Evolutionary conservation across 1,140 invertebrate genomes (phyloP).

Genomic region (Leptonema lineaticorne): DNA sequence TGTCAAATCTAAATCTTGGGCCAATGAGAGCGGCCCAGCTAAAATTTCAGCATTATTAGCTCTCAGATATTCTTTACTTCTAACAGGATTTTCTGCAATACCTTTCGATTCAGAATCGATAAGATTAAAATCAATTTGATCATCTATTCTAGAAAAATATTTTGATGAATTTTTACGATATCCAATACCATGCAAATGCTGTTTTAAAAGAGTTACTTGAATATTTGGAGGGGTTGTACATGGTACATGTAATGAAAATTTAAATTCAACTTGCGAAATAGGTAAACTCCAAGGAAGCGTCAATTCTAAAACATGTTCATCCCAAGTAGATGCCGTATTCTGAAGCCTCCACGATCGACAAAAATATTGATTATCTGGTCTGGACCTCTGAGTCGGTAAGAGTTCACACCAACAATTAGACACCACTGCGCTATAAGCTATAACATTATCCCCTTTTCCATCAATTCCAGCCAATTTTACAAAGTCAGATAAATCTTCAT

Average conservation of each 20-base stretch:
- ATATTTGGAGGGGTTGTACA: slow-evolving; percentile 64
- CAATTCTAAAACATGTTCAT: slow-evolving; percentile 88
- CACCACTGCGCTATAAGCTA: slow-evolving; percentile 81
- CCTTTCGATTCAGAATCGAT: slow-evolving; percentile 53
- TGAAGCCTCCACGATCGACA: slow-evolving; percentile 85
- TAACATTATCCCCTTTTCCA: slow-evolving; percentile 57
- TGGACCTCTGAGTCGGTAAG: slow-evolving; percentile 84
- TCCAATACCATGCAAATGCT: slow-evolving; percentile 74
- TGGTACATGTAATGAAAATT: slow-evolving; percentile 77
- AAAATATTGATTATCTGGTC: slow-evolving; percentile 76
- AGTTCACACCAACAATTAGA: slow-evolving; percentile 90
- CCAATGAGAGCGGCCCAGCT: slow-evolving; percentile 81
- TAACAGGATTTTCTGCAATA: slow-evolving; percentile 72
- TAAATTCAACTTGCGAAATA: slow-evolving; percentile 84
- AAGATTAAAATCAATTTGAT: slow-evolving; percentile 63
- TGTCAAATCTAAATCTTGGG: slow-evolving; percentile 78
- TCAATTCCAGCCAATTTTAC: slow-evolving; percentile 50
- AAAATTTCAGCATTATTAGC: slow-evolving; percentile 86
- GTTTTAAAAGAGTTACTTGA: slow-evolving; percentile 82
- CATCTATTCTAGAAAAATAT: slow-evolving; percentile 56
- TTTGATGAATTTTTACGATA: slow-evolving; percentile 52
- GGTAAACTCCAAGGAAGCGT: slow-evolving; percentile 74
- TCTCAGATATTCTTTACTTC: slow-evolving; percentile 77
- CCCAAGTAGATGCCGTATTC: slow-evolving; percentile 84
- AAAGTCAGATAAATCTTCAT: slow-evolving; percentile 48